Evolutionary conservation across 2,797 vertebrate genomes (phyloP), one percentile per base, ranked within the genome.

Genomic region (Cuniculus paca): DNA sequence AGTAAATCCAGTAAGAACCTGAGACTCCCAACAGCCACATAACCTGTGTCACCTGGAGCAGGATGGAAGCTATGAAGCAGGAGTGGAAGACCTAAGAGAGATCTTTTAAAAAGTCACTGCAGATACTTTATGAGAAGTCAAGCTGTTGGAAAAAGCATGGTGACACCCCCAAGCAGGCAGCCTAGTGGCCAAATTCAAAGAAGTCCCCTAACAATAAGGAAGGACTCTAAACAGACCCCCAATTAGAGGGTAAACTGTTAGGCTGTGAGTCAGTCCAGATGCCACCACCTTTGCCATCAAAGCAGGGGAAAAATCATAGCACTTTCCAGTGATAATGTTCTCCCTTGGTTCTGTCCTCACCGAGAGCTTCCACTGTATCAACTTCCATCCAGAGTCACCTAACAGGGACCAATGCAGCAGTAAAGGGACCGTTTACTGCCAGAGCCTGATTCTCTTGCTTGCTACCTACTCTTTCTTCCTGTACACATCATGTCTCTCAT

Each of bases 401-500:
- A 34, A 10, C 22, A 91, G 83, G 56, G 17, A 3, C 0, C 3
- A 61, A 6, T 42, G 54, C 58, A 58, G 52, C 48, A 58, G 34
- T 6, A 22, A 72, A 45, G 31, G 36, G 16, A 20, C 60, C 60
- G 2, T 1, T 9, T 17, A 22, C 17, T 34, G n/a, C 61, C 88
- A 0, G 72, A 8, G 94, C 92, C 96, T 85, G 39, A 14, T 12
- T 88, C 80, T 97, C 94, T 77, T 54, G 60, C 92, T 86, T 95
- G 94, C 97, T 96, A 95, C 94, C 96, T 98, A 96, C 97, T 96
- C 97, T 88, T 82, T 95, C 97, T 98, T 95, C 96, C 94, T 98
- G 97, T 88, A 91, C 61, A 95, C 79, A 34, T 34, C 72, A 0
- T 5, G 42, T 83, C 82, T 98, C 97, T 94, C 75, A 91, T 96